Evolutionary conservation across 2,888 invertebrate species (phyloP).

Genomic region (Uloborus plumipes): DNA sequence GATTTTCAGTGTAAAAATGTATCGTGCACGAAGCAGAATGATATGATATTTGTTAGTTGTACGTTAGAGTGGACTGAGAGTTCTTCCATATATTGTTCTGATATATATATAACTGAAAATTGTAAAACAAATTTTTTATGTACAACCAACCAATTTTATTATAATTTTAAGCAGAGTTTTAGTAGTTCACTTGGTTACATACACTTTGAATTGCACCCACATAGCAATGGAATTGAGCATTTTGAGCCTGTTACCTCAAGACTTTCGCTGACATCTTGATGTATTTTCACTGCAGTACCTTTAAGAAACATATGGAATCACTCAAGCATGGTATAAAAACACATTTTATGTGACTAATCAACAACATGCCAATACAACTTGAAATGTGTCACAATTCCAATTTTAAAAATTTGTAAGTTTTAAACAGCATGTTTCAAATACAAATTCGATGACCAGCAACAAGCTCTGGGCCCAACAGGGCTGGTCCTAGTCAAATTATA

Average conservation of each 20-base stretch:
- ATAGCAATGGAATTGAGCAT: not conserved
- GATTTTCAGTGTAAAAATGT: conserved; percentile 11
- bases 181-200: not conserved
- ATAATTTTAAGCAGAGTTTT: conserved; percentile 6
- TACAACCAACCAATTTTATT: conserved; percentile 16
- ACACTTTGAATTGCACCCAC: not conserved
- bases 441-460: too few relatives aligned
- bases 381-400: too few relatives aligned
- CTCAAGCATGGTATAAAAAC: too few relatives aligned
- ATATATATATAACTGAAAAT: not conserved
- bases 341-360: too few relatives aligned
- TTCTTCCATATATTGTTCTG: conserved; percentile 15
- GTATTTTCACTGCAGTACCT: too few relatives aligned
- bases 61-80: conserved; percentile 5
- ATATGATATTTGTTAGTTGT: not conserved
- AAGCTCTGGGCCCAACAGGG: too few relatives aligned
- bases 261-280: conserved; percentile 1
- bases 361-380: too few relatives aligned
- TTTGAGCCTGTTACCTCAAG: not conserved
- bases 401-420: too few relatives aligned
- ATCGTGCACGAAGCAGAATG: not conserved
- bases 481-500: too few relatives aligned
- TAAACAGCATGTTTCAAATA: too few relatives aligned
- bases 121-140: conserved; percentile 4
- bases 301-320: not conserved